These are phyloP conservation scores for Dasysyrphus tricinctus DNA, from an alignment of 2,888 invertebrate genomes.

Conservation along the genomic window DNA sequence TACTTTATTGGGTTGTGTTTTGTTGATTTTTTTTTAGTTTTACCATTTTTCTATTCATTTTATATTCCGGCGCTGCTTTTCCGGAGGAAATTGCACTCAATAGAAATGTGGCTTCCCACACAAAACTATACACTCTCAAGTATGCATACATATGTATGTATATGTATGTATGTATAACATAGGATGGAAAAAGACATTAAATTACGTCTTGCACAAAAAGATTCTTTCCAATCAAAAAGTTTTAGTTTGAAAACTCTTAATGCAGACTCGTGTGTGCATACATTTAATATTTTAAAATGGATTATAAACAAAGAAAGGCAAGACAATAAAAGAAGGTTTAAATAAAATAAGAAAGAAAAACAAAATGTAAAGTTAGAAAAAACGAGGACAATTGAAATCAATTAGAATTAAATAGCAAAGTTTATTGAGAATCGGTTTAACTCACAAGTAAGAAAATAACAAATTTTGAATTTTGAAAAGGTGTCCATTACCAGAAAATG, in stretches of 20 bases:
- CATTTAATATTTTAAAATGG: neutral
- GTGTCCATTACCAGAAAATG: no score
- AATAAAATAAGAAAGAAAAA: neutral
- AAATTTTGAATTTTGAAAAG: no score
- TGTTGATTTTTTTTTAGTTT: conserved; percentile 6
- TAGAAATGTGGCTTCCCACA: conserved; percentile 34
- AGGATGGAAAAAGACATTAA: neutral
- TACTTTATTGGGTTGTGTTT: conserved; percentile 20
- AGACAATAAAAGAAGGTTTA: neutral
- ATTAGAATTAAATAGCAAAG: neutral
- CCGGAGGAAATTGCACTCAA: conserved; percentile 50
- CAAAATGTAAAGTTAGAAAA: neutral
- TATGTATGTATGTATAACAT: neutral
- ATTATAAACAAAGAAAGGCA: neutral
- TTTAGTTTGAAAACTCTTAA: conserved; percentile 5
- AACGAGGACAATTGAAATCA: neutral
- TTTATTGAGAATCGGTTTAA: neutral
- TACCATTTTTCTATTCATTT: conserved; percentile 24
- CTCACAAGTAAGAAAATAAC: no score
- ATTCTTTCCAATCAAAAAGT: conserved; percentile 14
- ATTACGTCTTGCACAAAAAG: conserved; percentile 18
- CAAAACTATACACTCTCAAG: neutral
- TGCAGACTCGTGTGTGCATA: neutral
- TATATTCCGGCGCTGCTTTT: conserved; percentile 23
- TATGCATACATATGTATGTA: neutral